Conservation (phyloP, 2,797 vertebrate species). For the Microtus agrestis region DNA sequence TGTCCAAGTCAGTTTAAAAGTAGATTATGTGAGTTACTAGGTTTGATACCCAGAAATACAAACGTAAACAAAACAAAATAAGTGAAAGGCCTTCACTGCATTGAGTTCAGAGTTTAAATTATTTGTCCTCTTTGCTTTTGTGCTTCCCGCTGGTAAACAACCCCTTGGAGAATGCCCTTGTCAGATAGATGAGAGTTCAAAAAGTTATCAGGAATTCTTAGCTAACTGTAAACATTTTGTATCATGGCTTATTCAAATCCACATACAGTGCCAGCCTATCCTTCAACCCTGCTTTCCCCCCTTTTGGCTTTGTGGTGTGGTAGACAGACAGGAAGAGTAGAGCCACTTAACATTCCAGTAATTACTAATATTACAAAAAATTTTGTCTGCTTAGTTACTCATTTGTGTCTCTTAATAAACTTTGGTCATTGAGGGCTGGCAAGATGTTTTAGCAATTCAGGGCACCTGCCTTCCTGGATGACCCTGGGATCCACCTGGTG, state of each 20-base stretch:
- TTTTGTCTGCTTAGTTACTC: neutral
- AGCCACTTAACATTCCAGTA: slow-evolving; percentile 39
- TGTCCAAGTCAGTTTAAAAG: slow-evolving; percentile 36
- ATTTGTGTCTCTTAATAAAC: slow-evolving; percentile 36
- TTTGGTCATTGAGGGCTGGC: neutral
- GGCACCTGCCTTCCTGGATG: neutral
- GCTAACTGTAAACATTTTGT: slow-evolving; percentile 53
- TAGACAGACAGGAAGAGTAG: slow-evolving; percentile 38
- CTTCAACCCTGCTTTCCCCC: slow-evolving; percentile 2
- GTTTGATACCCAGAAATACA: neutral
- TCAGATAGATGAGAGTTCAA: neutral
- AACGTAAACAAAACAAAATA: neutral
- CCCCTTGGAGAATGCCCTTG: slow-evolving; percentile 3
- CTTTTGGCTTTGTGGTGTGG: slow-evolving; percentile 5
- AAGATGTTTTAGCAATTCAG: neutral
- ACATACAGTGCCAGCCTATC: neutral
- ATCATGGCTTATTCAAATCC: slow-evolving; percentile 54
- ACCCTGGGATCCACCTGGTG: neutral
- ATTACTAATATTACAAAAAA: slow-evolving; percentile 47
- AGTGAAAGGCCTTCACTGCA: neutral
- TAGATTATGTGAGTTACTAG: neutral
- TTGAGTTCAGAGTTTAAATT: slow-evolving; percentile 34
- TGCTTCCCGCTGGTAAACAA: slow-evolving; percentile 41
- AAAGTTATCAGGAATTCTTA: slow-evolving; percentile 60
- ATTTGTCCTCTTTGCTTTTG: slow-evolving; percentile 21